Evolutionary conservation across 2,113 vertebrate genomes (phyloP).

Genomic region (Cheilinus undulatus): DNA sequence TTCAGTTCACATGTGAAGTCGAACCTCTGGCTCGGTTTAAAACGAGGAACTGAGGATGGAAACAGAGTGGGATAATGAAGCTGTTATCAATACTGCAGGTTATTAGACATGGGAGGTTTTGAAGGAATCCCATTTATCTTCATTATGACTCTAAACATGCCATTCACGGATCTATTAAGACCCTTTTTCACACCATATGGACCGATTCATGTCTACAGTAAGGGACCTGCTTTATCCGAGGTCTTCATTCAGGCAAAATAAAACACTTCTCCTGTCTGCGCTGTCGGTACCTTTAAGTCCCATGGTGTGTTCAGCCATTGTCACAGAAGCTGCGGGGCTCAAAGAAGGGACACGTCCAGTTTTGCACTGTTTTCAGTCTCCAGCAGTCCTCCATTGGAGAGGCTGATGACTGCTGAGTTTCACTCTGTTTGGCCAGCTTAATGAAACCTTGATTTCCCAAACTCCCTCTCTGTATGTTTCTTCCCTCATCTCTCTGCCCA

Average conservation of each 20-base stretch:
- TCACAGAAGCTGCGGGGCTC: conserved; percentile 11
- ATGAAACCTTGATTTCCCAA: conserved; percentile 80
- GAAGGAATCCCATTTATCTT: conserved; percentile 60
- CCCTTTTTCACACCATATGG: conserved; percentile 37
- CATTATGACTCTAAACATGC: conserved; percentile 54
- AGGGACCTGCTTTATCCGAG: conserved; percentile 31
- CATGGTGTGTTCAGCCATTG: conserved; percentile 11
- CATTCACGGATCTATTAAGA: conserved; percentile 32
- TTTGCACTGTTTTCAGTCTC: conserved; percentile 23
- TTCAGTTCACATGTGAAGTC: conserved; percentile 27
- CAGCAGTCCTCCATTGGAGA: conserved; percentile 11
- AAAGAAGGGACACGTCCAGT: conserved; percentile 16
- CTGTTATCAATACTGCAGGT: conserved; percentile 59
- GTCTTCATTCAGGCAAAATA: conserved; percentile 18
- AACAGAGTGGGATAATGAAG: conserved; percentile 46
- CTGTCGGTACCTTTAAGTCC: conserved; percentile 12
- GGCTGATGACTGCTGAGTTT: conserved; percentile 48
- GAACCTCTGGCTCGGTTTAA: conserved; percentile 22
- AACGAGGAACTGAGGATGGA: conserved; percentile 12
- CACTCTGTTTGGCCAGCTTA: conserved; percentile 69
- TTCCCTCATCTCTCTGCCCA: conserved; percentile 57
- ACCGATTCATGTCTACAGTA: conserved; percentile 42
- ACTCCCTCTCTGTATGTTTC: conserved; percentile 66
- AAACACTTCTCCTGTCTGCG: conserved; percentile 25
- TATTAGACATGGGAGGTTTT: conserved; percentile 60